A percentile compares a stretch with the other conserved stretches of the same genome.
Evolutionary conservation across 2,888 invertebrate species (phyloP).

Genomic region (Listrodromus nycthemerus): DNA sequence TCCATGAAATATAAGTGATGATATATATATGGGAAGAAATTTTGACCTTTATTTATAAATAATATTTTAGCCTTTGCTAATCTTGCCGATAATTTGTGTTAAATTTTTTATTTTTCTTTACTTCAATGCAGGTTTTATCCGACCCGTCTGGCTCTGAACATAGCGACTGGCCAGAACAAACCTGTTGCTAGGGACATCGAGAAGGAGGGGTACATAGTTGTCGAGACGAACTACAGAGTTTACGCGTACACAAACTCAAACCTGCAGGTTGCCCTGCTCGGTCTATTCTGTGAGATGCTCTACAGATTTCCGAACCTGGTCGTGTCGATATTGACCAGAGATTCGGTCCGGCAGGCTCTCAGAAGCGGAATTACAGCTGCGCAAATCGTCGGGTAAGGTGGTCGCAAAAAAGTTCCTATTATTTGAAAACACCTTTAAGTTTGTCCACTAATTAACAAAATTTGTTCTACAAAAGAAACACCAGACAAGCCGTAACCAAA

Average conservation of each 20-base stretch:
- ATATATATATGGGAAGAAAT: too few species aligned
- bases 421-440: too few species aligned
- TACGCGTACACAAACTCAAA: slow-evolving; percentile 98
- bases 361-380: slow-evolving; percentile 97
- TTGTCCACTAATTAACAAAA: too few species aligned
- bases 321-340: slow-evolving; percentile 96
- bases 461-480: too few species aligned
- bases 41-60: too few species aligned
- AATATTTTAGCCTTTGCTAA: background rate
- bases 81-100: slow-evolving; percentile 10
- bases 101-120: too few species aligned
- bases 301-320: slow-evolving; percentile 98
- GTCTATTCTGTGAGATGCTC: slow-evolving; percentile 96
- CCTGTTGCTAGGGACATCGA: slow-evolving; percentile 81
- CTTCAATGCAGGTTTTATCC: slow-evolving; percentile 92
- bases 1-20: too few species aligned
- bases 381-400: slow-evolving; percentile 91
- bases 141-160: slow-evolving; percentile 95
- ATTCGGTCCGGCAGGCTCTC: slow-evolving; percentile 97
- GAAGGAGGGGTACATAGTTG: slow-evolving; percentile 92
- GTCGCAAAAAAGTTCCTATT: too few species aligned
- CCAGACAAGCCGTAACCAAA: too few species aligned
- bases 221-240: slow-evolving; percentile 98
- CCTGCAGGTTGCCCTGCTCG: slow-evolving; percentile 96
- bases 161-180: slow-evolving; percentile 87